phyloP scores from a whole-genome alignment of 2,797 vertebrate genomes.

The Coranthus polyacanthus region DNA sequence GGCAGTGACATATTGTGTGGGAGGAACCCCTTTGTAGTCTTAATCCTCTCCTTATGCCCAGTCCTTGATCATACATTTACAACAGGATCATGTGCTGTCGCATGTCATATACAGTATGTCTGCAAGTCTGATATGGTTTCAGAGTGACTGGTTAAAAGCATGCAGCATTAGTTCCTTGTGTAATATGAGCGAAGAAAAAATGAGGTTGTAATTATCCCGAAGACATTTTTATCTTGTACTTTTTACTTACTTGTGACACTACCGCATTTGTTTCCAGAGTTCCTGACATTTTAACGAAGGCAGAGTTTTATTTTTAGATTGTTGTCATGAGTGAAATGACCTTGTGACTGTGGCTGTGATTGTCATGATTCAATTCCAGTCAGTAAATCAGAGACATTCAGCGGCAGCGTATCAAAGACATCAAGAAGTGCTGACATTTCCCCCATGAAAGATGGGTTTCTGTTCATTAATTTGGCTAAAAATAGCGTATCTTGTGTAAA shows the following conservation, averaged over 20 bases:
- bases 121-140: conserved; percentile 29
- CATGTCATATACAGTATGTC: conserved; percentile 40
- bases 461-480: conserved; percentile 41
- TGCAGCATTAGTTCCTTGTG: conserved; percentile 25
- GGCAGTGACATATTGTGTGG: conserved; percentile 40
- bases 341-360: conserved; percentile 60
- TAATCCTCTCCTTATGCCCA: conserved; percentile 61
- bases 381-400: conserved; percentile 34
- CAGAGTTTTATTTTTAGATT: conserved; percentile 46
- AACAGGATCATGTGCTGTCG: conserved; percentile 45
- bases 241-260: conserved; percentile 1
- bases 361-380: conserved; percentile 55
- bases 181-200: conserved; percentile 55
- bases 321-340: conserved; percentile 42
- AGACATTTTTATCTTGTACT: conserved; percentile 18
- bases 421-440: conserved; percentile 11
- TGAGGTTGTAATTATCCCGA: conserved; percentile 27
- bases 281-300: conserved; percentile 21
- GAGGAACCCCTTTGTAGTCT: conserved; percentile 64
- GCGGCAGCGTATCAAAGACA: conserved; percentile 41
- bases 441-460: conserved; percentile 11
- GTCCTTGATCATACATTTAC: conserved; percentile 64
- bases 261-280: conserved; percentile 3
- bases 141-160: conserved; percentile 40
- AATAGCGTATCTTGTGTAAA: conserved; percentile 12